phyloP scores from a whole-genome alignment of 1,140 invertebrate species.

The Drosophila hydei region DNA sequence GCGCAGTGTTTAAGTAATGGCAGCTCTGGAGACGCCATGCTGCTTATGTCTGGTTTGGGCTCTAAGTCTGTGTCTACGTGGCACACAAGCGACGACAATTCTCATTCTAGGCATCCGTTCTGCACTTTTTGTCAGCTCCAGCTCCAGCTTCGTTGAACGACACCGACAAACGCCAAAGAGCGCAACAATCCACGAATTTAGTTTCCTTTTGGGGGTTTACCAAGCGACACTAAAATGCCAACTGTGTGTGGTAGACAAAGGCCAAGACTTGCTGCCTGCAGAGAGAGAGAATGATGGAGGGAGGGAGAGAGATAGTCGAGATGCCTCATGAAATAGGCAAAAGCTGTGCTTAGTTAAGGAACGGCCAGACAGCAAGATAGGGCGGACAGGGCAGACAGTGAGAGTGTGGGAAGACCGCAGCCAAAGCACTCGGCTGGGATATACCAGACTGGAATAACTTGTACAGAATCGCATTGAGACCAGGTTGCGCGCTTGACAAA shows the following conservation, averaged over 20 bases:
- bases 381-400: background rate
- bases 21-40: slow-evolving; percentile 34
- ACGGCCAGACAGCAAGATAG: slow-evolving; percentile 23
- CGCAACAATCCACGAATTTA: slow-evolving; percentile 78
- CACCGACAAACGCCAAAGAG: slow-evolving; percentile 68
- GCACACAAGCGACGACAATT: slow-evolving; percentile 55
- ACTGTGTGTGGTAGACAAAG: slow-evolving; percentile 43
- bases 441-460: slow-evolving; percentile 39
- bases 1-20: slow-evolving; percentile 76
- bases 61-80: slow-evolving; percentile 8
- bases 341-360: slow-evolving; percentile 47
- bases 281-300: too few species aligned
- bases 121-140: slow-evolving; percentile 48
- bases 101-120: slow-evolving; percentile 58
- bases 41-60: background rate
- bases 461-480: slow-evolving; percentile 34
- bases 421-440: slow-evolving; percentile 23
- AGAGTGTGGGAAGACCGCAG: slow-evolving; percentile 32
- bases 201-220: slow-evolving; percentile 68
- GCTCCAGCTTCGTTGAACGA: slow-evolving; percentile 38
- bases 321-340: slow-evolving; percentile 29
- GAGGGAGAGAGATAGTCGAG: background rate
- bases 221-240: slow-evolving; percentile 47
- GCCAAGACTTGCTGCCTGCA: slow-evolving; percentile 1
- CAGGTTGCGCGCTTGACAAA: slow-evolving; percentile 35